Base-by-base conservation (phyloP, 2,888 invertebrate species). In the Pandemis heparana region DNA sequence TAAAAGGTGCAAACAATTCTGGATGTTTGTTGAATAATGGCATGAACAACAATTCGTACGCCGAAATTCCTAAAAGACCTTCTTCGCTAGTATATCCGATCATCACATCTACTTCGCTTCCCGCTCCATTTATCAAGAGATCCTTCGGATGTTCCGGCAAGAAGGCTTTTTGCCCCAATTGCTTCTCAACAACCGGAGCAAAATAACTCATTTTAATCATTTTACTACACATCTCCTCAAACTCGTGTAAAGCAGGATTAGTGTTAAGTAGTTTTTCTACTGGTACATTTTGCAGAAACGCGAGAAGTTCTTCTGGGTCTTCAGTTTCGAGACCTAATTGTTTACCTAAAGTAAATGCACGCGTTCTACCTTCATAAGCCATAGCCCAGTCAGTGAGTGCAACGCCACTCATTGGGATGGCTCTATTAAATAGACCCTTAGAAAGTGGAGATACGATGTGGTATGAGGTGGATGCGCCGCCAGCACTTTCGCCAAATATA, bases 41-140 rank as follows among this genome's bases (percentile, higher is more conserved):
- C 0, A 81, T 67, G 0, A 80, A 12, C 1, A 32, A 23, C 0
- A 70, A 23, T 65, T 81, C 81, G 9, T 81, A 71, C 1, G 8
- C 0, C 5, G 72, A 51, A 16, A 85, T 48, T 0, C 66, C 79
- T 1, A 86, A 1, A n/a, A 86, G 39, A 0, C 96, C 95, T 90
- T 97, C 97, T 70, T 96, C 95, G 1, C 95, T 95, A 9, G 96
- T 97, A 9, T 96, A 85, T 1, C 97, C 97, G 38, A 96, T 92
- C 82, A 98, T 95, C 84, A 97, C 93, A 0, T 97, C 97, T 0
- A 96, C 93, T 51, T 88, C 79, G 63, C 87, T 87, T 8, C 95
- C 83, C 14, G 86, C 89, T 41, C 96, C 96, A 39, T 89, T 87
- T 80, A 82, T 86, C 39, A 87, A 74, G 39, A 79, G 68, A 18